A percentile compares a stretch with the other conserved stretches of the same genome.
These are phyloP conservation scores for Telenomus remus DNA, from an alignment of 1,140 invertebrate species.

Conservation along the genomic window DNA sequence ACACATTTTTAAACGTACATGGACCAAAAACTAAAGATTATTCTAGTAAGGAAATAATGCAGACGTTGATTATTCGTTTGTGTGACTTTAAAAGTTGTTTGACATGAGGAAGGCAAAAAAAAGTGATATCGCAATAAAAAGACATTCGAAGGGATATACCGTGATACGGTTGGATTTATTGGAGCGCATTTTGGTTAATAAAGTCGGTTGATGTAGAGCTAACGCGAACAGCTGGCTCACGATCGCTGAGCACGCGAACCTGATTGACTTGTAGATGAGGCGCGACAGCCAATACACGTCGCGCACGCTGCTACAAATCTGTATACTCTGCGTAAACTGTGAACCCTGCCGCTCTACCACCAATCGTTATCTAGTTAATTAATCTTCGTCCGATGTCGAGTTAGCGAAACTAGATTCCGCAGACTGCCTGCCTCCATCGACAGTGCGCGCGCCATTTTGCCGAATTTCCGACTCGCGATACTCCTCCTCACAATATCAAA, in stretches of 20 bases:
- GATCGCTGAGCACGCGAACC: constrained; percentile 71
- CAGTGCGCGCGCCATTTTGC: constrained; percentile 48
- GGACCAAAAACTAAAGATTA: too few relatives aligned
- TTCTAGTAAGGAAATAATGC: too few relatives aligned
- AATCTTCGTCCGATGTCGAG: constrained; percentile 66
- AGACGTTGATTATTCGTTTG: too few relatives aligned
- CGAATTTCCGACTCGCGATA: constrained; percentile 36
- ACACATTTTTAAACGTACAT: too few relatives aligned
- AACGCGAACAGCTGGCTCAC: constrained; percentile 58
- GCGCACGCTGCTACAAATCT: constrained; percentile 31
- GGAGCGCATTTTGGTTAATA: constrained; percentile 46
- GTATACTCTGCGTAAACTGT: constrained; percentile 27
- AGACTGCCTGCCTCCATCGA: constrained; percentile 15
- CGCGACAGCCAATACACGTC: constrained; percentile 71
- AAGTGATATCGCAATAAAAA: background rate
- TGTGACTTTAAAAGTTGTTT: too few relatives aligned
- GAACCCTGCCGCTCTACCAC: constrained; percentile 33
- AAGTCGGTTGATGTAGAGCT: constrained; percentile 38
- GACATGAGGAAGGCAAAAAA: background rate
- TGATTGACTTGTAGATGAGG: constrained; percentile 77
- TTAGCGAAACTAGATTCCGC: constrained; percentile 41
- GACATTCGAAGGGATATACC: background rate
- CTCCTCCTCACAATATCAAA: background rate
- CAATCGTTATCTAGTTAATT: constrained; percentile 74
- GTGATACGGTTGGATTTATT: constrained; percentile 45